These are phyloP conservation scores for Phytoseiulus persimilis DNA, from an alignment of 2,888 invertebrate genomes.

Conservation along the genomic window DNA sequence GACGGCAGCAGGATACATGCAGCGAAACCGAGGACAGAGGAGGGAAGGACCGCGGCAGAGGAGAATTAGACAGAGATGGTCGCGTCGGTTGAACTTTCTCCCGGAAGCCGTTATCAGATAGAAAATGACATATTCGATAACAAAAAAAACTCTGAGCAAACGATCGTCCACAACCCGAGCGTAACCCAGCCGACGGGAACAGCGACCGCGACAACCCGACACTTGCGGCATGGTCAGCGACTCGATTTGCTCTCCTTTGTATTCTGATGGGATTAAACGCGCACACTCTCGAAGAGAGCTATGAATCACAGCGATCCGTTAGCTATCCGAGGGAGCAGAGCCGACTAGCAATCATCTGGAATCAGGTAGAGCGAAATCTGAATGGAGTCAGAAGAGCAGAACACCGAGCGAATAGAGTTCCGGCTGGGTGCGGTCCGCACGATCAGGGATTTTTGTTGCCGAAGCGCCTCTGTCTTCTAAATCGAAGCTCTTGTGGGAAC, in stretches of 20 bases:
- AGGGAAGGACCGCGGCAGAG: too few species aligned
- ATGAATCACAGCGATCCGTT: neutral
- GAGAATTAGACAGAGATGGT: too few species aligned
- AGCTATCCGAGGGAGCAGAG: neutral
- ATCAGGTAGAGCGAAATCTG: neutral
- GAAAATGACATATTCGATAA: too few species aligned
- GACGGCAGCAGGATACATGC: too few species aligned
- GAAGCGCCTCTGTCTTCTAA: neutral
- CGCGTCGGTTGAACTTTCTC: neutral
- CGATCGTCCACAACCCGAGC: too few species aligned
- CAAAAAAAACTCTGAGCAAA: too few species aligned
- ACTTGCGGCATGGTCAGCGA: too few species aligned
- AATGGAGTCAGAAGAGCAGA: neutral
- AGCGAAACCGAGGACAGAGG: too few species aligned
- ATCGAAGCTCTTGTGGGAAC: neutral
- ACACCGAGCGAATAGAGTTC: neutral
- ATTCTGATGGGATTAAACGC: too few species aligned
- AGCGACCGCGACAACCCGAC: too few species aligned
- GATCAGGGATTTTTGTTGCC: slow-evolving; percentile 5
- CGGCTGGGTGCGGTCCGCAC: neutral
- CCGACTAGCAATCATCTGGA: neutral
- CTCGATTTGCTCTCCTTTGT: too few species aligned
- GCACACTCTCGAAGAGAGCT: neutral
- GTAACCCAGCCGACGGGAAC: too few species aligned
- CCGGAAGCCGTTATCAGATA: neutral